Evolutionary conservation across 2,113 vertebrate species (phyloP), one percentile per base, ranked within the genome.

Genomic region (Pholis gunnellus): DNA sequence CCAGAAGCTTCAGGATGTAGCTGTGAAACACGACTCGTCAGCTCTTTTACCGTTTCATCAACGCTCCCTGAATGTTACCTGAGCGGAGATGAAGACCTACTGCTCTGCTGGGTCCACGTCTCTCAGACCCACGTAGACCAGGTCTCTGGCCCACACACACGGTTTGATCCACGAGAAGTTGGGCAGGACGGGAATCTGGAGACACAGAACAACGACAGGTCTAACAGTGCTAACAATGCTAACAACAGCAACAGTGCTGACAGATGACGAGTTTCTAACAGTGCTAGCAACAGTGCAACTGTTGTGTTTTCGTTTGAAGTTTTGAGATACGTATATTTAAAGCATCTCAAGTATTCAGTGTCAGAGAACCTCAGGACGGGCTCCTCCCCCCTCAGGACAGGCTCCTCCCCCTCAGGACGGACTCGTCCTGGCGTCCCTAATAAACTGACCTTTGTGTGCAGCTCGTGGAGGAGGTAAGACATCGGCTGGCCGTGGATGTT

Each of bases 21-120:
- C 95, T 95, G 56, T 57, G 56, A 13, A 57, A 57, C 56, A 57
- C 25, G 13, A 57, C 48, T 50, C 48, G 48, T 50, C 38, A 38
- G 38, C 38, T 38, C 38, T 38, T 38, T 42, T 9, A 42, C 40
- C 18, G 13, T 1, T 6, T 57, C 54, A 27, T 27, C 9, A 27
- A 17, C 44, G 17, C 17, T 17, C 14, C 44, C 44, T 46, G 11
- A 57, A 57, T 14, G 54, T 57, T 27, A 46, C 44, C 4, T 13
- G 54, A 57, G 25, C 29, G 18, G 48, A 50, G 52, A 54, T n/a
- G 9, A 46, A 38, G 44, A 31, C 67, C 29, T 84, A 96, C 95
- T 95, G 93, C 68, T 96, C 95, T 18, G 63, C 95, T 6, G 95
- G 95, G 68, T 96, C 95, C 70, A 96, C 80, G n/a, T 96, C 95